Evolutionary conservation across 2,888 invertebrate species (phyloP), one percentile per base, ranked within the genome.

Genomic region (Cantharis lateralis): DNA sequence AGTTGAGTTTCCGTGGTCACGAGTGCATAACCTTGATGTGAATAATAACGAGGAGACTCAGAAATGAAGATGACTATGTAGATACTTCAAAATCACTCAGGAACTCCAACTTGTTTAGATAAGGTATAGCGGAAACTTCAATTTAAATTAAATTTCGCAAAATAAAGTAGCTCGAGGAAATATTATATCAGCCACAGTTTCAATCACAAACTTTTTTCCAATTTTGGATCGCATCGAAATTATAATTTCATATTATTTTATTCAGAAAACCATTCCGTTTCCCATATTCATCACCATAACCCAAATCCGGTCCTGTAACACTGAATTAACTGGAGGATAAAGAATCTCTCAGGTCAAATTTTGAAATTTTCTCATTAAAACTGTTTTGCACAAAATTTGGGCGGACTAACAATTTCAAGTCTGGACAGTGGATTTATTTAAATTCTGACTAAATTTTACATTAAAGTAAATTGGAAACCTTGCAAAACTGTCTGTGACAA

Each of bases 21-120:
- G 81, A 81, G 81, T 81, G 83, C 81, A 80, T 81, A 80, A 79
- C 82, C 81, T 80, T 78, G 69, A 79, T 78, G 81, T 84, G 84
- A 84, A 84, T 84, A 84, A 83, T 83, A 84, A 84, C 83, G 82
- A 84, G 82, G 16, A 69, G 78, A 75, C 75, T 75, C 69, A 68
- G 70, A 78, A 78, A 78, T 78, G 74, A 75, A 78, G 78, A 78
- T 78, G 78, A 78, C 78, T 78, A 75, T 74, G 75, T 78, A 78
- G 78, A 78, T 72, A 71, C 72, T 72, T 78, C 70, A 71, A 75
- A 78, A 78, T 78, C 75, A 75, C 78, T 78, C 72, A 77, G 71
- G 71, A 70, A 62, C 71, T 68, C 61, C 61, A 32, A 15, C 70
- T 76, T 76, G 64, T 71, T 71, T 75, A 75, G 68, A 71, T 75